Evolutionary conservation across 2,113 vertebrate species (phyloP).

Genomic region (Dromiciops gliroides): DNA sequence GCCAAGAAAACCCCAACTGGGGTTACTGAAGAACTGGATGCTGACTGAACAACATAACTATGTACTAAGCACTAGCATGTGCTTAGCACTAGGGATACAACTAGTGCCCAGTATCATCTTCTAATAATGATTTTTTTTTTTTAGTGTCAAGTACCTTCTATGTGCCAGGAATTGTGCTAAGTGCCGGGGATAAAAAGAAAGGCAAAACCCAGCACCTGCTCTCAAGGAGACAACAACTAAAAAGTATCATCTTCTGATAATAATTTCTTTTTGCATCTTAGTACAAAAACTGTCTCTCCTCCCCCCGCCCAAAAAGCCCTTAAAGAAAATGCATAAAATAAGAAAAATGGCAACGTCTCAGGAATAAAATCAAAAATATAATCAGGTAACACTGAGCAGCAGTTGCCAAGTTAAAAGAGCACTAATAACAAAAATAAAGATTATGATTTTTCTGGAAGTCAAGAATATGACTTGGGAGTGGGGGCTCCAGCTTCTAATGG

Average conservation of each 20-base stretch:
- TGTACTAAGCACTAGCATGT: too few species aligned
- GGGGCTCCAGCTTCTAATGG: background rate
- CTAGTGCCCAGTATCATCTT: background rate
- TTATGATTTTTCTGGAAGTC: background rate
- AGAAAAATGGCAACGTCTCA: background rate
- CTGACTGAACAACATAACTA: too few species aligned
- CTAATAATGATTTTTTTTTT: background rate
- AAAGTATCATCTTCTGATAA: background rate
- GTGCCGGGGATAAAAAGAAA: too few species aligned
- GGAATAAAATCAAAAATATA: background rate
- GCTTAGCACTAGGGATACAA: background rate
- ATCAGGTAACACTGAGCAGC: background rate
- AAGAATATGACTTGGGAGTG: background rate
- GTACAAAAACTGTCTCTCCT: background rate
- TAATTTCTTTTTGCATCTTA: background rate
- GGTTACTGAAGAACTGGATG: too few species aligned
- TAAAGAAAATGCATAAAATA: background rate
- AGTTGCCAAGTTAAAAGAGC: background rate
- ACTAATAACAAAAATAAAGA: background rate
- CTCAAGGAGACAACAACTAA: too few species aligned
- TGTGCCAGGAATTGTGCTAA: too few species aligned
- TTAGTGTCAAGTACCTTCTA: too few species aligned
- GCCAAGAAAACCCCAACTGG: too few species aligned
- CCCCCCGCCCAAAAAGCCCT: background rate
- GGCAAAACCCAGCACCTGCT: too few species aligned